Percentiles rank a stretch among this genome's conserved stretches.
These are phyloP conservation scores for Argyrosomus japonicus DNA, from an alignment of 2,113 vertebrate species.

Conservation along the genomic window DNA sequence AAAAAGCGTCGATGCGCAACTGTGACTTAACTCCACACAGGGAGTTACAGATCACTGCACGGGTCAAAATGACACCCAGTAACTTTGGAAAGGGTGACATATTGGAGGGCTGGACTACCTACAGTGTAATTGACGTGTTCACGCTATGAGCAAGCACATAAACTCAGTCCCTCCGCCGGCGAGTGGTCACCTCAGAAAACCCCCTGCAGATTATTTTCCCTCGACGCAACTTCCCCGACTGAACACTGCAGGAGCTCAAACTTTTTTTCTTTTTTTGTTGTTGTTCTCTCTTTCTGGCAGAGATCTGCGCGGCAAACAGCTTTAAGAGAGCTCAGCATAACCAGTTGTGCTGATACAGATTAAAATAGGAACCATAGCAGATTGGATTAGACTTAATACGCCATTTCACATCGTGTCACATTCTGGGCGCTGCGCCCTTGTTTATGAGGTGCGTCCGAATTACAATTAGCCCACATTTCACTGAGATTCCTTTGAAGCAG, in stretches of 20 bases:
- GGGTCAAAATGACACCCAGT: conserved; percentile 50
- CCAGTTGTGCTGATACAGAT: conserved; percentile 68
- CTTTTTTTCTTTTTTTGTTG: conserved; percentile 29
- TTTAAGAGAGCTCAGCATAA: conserved; percentile 63
- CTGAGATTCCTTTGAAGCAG: conserved; percentile 51
- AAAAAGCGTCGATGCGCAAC: too few relatives aligned
- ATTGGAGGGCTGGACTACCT: conserved; percentile 12
- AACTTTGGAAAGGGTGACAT: conserved; percentile 61
- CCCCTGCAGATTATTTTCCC: conserved; percentile 48
- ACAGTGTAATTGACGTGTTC: conserved; percentile 37
- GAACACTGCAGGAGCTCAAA: conserved; percentile 30
- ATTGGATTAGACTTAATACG: conserved; percentile 82
- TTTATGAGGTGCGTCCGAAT: conserved; percentile 75
- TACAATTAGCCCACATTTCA: conserved; percentile 76
- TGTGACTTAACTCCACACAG: background rate
- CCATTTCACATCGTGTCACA: conserved; percentile 77
- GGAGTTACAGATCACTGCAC: conserved; percentile 2
- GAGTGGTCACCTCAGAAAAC: conserved; percentile 61
- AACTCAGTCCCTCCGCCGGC: background rate
- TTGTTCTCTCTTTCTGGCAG: conserved; percentile 63
- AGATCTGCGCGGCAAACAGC: conserved; percentile 54
- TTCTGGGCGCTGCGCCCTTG: conserved; percentile 80
- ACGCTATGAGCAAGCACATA: conserved; percentile 45
- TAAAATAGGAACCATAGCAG: conserved; percentile 79
- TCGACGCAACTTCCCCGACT: conserved; percentile 36